A percentile compares a stretch with the other conserved stretches of the same genome.
phyloP scores from a whole-genome alignment of 1,140 invertebrate species.

The Samia ricini region DNA sequence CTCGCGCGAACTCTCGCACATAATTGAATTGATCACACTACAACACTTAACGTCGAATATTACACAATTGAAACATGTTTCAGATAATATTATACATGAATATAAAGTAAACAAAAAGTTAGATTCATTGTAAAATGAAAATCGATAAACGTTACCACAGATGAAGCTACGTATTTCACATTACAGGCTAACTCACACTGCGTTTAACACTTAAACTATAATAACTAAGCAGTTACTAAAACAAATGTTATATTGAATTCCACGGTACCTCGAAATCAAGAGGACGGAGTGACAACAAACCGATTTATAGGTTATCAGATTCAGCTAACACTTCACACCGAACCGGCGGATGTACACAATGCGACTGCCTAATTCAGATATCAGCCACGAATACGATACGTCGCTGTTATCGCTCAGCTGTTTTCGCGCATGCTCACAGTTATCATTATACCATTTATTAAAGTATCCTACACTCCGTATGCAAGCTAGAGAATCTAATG shows the following conservation, averaged over 20 bases:
- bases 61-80: slow-evolving; percentile 52
- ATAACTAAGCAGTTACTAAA: slow-evolving; percentile 44
- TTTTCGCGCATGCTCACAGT: slow-evolving; percentile 65
- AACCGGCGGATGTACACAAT: slow-evolving; percentile 72
- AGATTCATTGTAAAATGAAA: slow-evolving; percentile 73
- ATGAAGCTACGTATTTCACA: slow-evolving; percentile 52
- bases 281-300: slow-evolving; percentile 60
- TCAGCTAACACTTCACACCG: slow-evolving; percentile 60
- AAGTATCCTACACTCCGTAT: slow-evolving; percentile 8
- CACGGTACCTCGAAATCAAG: slow-evolving; percentile 43
- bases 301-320: slow-evolving; percentile 62
- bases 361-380: slow-evolving; percentile 69
- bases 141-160: slow-evolving; percentile 65
- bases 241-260: slow-evolving; percentile 41
- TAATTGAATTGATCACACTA: slow-evolving; percentile 69
- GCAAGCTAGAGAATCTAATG: background rate
- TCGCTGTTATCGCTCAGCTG: slow-evolving; percentile 67
- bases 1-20: slow-evolving; percentile 69
- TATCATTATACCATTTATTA: slow-evolving; percentile 40
- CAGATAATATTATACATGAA: slow-evolving; percentile 52
- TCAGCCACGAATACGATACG: slow-evolving; percentile 47
- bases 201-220: slow-evolving; percentile 39
- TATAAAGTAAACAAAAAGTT: slow-evolving; percentile 73
- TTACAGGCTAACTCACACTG: slow-evolving; percentile 27
- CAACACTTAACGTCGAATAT: slow-evolving; percentile 57